A percentile compares a stretch with the other conserved stretches of the same genome.
Evolutionary conservation across 1,140 invertebrate genomes (phyloP).

Genomic region (Sitobion miscanthi): DNA sequence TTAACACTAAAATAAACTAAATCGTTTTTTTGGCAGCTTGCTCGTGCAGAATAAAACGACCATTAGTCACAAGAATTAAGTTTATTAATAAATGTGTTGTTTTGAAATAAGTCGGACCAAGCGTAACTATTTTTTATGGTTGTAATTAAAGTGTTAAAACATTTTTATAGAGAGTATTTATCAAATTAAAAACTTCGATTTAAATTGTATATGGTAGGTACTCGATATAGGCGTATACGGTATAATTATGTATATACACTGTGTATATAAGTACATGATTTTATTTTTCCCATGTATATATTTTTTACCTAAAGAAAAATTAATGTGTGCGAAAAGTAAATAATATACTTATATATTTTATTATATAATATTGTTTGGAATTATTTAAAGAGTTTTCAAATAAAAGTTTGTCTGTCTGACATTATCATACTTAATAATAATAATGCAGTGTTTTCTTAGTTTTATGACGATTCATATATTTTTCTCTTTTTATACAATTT

Average conservation of each 20-base stretch:
- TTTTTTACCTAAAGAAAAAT: neutral
- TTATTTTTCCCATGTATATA: neutral
- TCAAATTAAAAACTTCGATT: constrained; percentile 11
- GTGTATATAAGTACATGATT: neutral
- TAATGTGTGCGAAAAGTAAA: neutral
- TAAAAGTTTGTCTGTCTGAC: neutral
- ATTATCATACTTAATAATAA: neutral
- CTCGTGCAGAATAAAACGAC: neutral
- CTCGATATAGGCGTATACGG: neutral
- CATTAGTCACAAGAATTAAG: constrained; percentile 36
- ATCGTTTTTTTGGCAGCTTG: constrained; percentile 44
- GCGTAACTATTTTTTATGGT: neutral
- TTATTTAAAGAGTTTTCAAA: constrained; percentile 7
- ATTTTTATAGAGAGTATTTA: constrained; percentile 25
- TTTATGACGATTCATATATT: neutral
- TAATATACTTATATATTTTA: neutral
- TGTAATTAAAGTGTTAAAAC: constrained; percentile 41
- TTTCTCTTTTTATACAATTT: neutral
- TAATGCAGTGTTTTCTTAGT: neutral
- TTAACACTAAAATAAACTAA: constrained; percentile 35
- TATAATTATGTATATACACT: neutral
- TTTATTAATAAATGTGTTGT: constrained; percentile 34
- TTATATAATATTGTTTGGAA: neutral
- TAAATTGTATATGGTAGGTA: neutral
- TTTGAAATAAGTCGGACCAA: constrained; percentile 10